Base-by-base conservation (phyloP, 2,888 invertebrate species). In the Pristionchus maxplancki region DNA sequence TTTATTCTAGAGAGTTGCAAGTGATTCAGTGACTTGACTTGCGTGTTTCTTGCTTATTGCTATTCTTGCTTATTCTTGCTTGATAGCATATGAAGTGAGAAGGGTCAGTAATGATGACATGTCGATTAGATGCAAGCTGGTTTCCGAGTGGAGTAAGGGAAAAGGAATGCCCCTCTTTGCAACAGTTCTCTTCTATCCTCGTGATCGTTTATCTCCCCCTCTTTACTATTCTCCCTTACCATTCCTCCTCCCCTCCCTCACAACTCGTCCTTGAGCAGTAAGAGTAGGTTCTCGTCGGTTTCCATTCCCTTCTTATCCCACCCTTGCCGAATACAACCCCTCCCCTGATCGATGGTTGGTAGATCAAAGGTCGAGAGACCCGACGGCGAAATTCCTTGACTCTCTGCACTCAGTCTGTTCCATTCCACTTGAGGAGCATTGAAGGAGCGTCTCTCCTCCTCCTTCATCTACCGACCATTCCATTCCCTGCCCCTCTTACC, bases 151-250 rank as follows among this genome's bases (percentile, higher is more conserved):
- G n/a, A n/a, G n/a, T n/a, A n/a, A n/a, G n/a, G 71, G 71, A 17
- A n/a, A n/a, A 34, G 71, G 71, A 62, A 62, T 62, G 5, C 62
- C 24, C 31, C 71, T 71, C 71, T 13, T 37, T 37, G 37, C 71
- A 31, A 17, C 34, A 37, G 37, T 71, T 44, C 17, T 17, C 44
- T n/a, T 6, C 40, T 74, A 9, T 74, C 15, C 44, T 44, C 44
- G 40, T 78, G 37, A 40, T 44, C 81, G 48, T 81, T 50, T 81
- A 81, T 81, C 81, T 81, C 50, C 20, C 78, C 74, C 78, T 24
- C 44, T 31, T 78, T 78, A 44, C 78, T 78, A 40, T 78, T 44
- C 78, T n/a, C 44, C 71, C 71, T 31, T 71, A 28, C 71, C 71
- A 34, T 44, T n/a, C n/a, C 44, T 44, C 15, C 44, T 40, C 78